Conservation (phyloP, 2,797 vertebrate species). For the Spondyliosoma cantharus region DNA sequence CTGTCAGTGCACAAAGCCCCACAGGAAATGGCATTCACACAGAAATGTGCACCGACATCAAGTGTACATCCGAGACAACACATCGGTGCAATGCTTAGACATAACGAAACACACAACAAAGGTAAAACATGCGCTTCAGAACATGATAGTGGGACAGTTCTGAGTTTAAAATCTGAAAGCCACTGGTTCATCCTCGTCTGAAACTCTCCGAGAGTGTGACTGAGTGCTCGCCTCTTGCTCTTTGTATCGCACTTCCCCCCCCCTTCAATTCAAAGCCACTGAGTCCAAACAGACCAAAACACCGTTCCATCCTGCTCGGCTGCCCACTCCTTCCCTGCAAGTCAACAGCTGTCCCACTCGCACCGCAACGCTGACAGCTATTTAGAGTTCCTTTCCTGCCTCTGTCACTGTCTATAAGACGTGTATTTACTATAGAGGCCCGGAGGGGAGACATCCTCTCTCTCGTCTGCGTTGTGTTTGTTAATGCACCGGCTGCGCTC, state of each 20-base stretch:
- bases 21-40: slow-evolving; percentile 80
- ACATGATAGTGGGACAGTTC: neutral
- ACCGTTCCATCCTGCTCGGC: slow-evolving; percentile 72
- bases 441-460: slow-evolving; percentile 58
- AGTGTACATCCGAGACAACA: neutral
- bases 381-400: slow-evolving; percentile 75
- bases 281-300: slow-evolving; percentile 67
- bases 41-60: slow-evolving; percentile 57
- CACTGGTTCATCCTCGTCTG: neutral
- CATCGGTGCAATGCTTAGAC: neutral
- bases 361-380: slow-evolving; percentile 63
- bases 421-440: slow-evolving; percentile 60
- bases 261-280: slow-evolving; percentile 54
- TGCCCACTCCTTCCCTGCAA: slow-evolving; percentile 73
- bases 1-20: slow-evolving; percentile 79
- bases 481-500: slow-evolving; percentile 30
- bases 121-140: neutral
- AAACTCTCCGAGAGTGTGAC: slow-evolving; percentile 9
- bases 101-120: neutral
- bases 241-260: slow-evolving; percentile 61
- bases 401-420: slow-evolving; percentile 58
- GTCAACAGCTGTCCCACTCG: slow-evolving; percentile 68
- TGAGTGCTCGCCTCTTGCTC: slow-evolving; percentile 22
- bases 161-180: slow-evolving; percentile 10
- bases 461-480: slow-evolving; percentile 47